Evolutionary conservation across 2,797 vertebrate species (phyloP), one percentile per base, ranked within the genome.

Genomic region (Sebastes melanostomus): DNA sequence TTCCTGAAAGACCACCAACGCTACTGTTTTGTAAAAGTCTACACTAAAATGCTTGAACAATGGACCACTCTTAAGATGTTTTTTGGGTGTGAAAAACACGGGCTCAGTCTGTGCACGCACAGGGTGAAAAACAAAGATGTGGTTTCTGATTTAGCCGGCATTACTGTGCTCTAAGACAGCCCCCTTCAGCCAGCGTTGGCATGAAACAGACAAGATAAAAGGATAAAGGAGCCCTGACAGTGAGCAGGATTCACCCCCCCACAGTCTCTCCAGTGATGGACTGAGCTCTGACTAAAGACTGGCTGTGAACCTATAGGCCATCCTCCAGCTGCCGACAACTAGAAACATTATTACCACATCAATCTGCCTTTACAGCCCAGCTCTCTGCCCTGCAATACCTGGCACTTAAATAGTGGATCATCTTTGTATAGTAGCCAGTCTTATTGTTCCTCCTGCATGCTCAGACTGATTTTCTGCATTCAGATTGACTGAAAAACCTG

Each of bases 321-420:
- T 38, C 52, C 58, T 62, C 60, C 69, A 83, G 70, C 70, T 77
- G 76, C 59, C 5, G 4, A 42, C 6, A 1, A 25, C 50, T 63
- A 20, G 66, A 25, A 59, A 72, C 27, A 36, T 75, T 72, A 81
- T 84, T 62, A 79, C 29, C 34, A 77, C 69, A 78, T 84, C 71
- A 79, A 72, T 75, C 76, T 70, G 54, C 54, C 27, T 81, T 61
- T 61, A 46, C 22, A 72, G 50, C 61, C 18, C 56, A n/a, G 60
- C 67, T 74, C 67, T 71, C 29, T 72, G 56, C 58, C 22, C 70
- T 75, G 50, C 52, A 56, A 66, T 78, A 66, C 46, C 68, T 77
- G 68, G 25, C 58, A 50, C 59, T 75, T 75, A 42, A 72, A 67
- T 20, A 58, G 25, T 79, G 60, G 54, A 59, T 58, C 14, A 22